Conservation (phyloP, 2,888 invertebrate species). For the Drepana falcataria region DNA sequence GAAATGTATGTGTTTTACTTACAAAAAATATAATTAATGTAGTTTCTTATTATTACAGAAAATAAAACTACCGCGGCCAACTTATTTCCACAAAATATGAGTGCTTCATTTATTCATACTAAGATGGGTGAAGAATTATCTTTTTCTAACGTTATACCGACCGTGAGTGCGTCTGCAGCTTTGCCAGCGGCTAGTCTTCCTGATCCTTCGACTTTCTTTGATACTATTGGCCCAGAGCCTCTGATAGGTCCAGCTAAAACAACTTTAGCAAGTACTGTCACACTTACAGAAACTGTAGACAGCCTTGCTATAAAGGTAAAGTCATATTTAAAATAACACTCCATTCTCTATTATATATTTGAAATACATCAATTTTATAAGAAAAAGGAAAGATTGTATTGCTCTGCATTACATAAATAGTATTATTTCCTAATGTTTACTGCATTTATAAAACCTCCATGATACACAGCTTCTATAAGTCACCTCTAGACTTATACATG, state of each 20-base stretch:
- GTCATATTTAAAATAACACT: not conserved
- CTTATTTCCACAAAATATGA: slow-evolving; percentile 46
- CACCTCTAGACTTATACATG: no score
- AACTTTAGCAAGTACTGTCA: slow-evolving; percentile 35
- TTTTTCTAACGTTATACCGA: slow-evolving; percentile 54
- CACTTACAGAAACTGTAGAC: slow-evolving; percentile 58
- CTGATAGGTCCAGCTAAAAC: slow-evolving; percentile 45
- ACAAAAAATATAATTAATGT: not conserved
- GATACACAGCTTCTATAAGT: no score
- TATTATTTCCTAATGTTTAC: no score
- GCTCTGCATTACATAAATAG: no score
- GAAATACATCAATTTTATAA: no score
- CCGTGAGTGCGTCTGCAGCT: slow-evolving; percentile 52
- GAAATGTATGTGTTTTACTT: not conserved
- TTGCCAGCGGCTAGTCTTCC: slow-evolving; percentile 62
- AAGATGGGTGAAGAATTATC: slow-evolving; percentile 44
- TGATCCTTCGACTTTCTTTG: slow-evolving; percentile 73
- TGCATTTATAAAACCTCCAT: no score
- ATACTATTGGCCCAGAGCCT: slow-evolving; percentile 66
- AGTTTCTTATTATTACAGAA: slow-evolving; percentile 20
- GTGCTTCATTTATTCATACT: slow-evolving; percentile 47
- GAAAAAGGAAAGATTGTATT: no score
- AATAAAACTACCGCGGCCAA: slow-evolving; percentile 35
- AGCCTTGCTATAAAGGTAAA: slow-evolving; percentile 58
- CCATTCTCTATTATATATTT: no score